These are phyloP conservation scores for Patiria pectinifera DNA, from an alignment of 53 echinoderm and acorn worm species.

Conservation along the genomic window DNA sequence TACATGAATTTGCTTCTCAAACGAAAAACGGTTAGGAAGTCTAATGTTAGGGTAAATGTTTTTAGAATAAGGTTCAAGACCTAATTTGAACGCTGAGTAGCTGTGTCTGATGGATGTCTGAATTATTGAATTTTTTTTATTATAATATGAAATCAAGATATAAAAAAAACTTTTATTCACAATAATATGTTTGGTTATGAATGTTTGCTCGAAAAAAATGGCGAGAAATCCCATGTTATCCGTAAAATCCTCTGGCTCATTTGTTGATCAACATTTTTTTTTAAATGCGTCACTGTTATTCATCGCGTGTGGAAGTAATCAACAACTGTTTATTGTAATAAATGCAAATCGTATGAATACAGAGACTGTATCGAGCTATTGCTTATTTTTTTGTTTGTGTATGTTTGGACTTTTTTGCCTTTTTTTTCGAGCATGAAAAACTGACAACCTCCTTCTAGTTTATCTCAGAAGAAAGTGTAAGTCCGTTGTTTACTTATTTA, in stretches of 20 bases:
- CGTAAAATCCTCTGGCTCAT: too few species aligned
- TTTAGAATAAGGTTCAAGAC: background rate
- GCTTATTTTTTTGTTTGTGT: too few species aligned
- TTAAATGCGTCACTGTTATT: background rate
- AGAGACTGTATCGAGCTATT: too few species aligned
- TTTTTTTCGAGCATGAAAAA: too few species aligned
- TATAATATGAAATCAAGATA: background rate
- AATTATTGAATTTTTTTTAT: background rate
- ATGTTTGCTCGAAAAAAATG: background rate
- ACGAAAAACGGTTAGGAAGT: too few species aligned
- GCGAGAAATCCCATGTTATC: background rate
- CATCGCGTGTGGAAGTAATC: too few species aligned
- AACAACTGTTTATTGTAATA: too few species aligned
- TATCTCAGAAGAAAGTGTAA: background rate
- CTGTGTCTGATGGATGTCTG: background rate
- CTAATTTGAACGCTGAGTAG: background rate
- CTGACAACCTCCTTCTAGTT: background rate
- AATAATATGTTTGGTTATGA: background rate
- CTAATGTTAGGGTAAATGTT: too few species aligned
- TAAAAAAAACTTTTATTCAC: background rate
- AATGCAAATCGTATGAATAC: too few species aligned
- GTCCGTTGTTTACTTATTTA: background rate
- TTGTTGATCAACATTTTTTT: background rate
- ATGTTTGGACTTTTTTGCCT: too few species aligned
- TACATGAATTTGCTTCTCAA: too few species aligned